Evolutionary conservation across 2,113 vertebrate genomes (phyloP).

Genomic region (Stictonetta naevosa): DNA sequence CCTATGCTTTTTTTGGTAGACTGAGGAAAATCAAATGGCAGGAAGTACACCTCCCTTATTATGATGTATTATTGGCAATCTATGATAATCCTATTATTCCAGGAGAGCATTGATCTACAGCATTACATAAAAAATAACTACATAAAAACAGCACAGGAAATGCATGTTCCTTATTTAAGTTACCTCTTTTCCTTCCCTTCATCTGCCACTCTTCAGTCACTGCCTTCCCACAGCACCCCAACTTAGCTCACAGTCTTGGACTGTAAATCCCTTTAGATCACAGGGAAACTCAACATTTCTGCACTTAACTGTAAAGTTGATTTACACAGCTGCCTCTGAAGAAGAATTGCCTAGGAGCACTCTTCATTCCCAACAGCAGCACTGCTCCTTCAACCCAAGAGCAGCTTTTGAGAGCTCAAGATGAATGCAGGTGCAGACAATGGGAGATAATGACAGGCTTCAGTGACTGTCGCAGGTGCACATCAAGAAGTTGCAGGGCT

Average conservation of each 20-base stretch:
- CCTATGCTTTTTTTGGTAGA: background rate
- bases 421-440: background rate
- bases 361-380: background rate
- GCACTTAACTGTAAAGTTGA: background rate
- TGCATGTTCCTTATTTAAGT: background rate
- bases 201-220: background rate
- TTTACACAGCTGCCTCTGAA: background rate
- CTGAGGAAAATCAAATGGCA: background rate
- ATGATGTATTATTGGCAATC: background rate
- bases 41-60: background rate
- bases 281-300: background rate
- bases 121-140: background rate
- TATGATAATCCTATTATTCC: background rate
- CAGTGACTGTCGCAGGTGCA: accelerated
- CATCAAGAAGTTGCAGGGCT: background rate
- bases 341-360: accelerated
- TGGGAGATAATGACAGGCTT: background rate
- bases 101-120: background rate
- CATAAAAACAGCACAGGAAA: background rate
- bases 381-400: background rate
- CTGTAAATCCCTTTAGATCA: background rate
- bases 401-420: background rate
- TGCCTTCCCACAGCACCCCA: background rate
- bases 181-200: background rate
- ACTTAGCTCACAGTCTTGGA: background rate